A percentile compares a stretch with the other conserved stretches of the same genome.
These are phyloP conservation scores for Beris morrisii DNA, from an alignment of 2,888 invertebrate species.

Conservation along the genomic window DNA sequence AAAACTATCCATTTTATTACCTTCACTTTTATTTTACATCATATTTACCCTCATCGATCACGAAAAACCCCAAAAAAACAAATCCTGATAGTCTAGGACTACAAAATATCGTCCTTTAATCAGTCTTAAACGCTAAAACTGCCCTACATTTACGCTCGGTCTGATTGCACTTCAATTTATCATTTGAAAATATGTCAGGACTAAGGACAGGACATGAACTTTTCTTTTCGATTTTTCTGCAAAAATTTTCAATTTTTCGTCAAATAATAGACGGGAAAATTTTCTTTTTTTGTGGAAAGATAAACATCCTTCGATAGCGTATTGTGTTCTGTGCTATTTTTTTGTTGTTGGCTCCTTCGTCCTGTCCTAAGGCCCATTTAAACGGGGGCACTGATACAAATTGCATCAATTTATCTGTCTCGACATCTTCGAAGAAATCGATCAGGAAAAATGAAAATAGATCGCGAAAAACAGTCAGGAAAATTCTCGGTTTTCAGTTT, in stretches of 20 bases:
- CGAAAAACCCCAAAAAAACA: not conserved
- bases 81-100: not conserved
- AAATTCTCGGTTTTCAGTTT: no score
- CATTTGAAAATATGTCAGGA: not conserved
- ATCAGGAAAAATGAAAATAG: no score
- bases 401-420: conserved; percentile 26
- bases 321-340: not conserved
- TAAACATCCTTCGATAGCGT: not conserved
- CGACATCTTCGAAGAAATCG: no score
- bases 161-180: conserved; percentile 31
- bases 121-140: conserved; percentile 4
- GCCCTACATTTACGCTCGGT: conserved; percentile 31
- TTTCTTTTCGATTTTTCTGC: no score
- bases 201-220: no score
- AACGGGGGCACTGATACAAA: conserved; percentile 18
- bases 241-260: no score
- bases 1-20: not conserved
- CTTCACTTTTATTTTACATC: not conserved
- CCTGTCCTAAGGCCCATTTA: not conserved
- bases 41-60: conserved; percentile 13
- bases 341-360: no score
- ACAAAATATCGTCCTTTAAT: conserved; percentile 13
- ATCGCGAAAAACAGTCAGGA: no score
- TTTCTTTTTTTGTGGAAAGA: conserved; percentile 5
- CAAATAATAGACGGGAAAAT: no score